Evolutionary conservation across 2,797 vertebrate species (phyloP).

Genomic region (Halcyon leucocephala): DNA sequence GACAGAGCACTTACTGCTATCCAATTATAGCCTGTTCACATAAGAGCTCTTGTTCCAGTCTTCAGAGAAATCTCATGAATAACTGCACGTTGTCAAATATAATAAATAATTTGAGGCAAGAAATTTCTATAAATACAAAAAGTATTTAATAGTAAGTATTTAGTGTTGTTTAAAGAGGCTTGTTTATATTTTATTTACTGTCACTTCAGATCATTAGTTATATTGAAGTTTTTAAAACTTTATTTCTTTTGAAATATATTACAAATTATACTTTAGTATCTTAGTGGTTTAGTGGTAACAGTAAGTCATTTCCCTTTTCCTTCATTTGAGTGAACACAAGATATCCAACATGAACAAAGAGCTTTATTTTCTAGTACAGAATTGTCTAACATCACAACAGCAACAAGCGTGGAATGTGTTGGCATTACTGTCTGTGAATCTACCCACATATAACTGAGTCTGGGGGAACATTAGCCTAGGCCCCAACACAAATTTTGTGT

Average conservation of each 20-base stretch:
- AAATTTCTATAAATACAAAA: neutral
- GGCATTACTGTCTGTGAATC: neutral
- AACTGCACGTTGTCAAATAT: neutral
- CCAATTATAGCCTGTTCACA: neutral
- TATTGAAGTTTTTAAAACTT: neutral
- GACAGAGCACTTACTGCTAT: neutral
- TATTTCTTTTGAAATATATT: neutral
- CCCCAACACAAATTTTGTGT: neutral
- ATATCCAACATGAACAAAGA: neutral
- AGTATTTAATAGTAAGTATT: neutral
- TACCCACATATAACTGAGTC: neutral
- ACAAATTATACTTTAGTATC: neutral
- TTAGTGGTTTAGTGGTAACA: neutral
- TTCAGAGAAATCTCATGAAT: neutral
- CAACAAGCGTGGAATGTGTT: neutral
- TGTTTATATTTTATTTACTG: neutral
- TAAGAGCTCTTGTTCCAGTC: neutral
- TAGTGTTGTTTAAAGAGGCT: neutral
- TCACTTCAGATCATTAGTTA: neutral
- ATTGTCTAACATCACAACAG: neutral
- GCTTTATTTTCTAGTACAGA: neutral
- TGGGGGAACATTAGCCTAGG: neutral
- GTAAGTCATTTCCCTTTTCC: neutral
- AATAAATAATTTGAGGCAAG: neutral
- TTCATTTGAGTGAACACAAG: neutral